Evolutionary conservation across 2,113 vertebrate species (phyloP).

Genomic region (Fregetta grallaria): DNA sequence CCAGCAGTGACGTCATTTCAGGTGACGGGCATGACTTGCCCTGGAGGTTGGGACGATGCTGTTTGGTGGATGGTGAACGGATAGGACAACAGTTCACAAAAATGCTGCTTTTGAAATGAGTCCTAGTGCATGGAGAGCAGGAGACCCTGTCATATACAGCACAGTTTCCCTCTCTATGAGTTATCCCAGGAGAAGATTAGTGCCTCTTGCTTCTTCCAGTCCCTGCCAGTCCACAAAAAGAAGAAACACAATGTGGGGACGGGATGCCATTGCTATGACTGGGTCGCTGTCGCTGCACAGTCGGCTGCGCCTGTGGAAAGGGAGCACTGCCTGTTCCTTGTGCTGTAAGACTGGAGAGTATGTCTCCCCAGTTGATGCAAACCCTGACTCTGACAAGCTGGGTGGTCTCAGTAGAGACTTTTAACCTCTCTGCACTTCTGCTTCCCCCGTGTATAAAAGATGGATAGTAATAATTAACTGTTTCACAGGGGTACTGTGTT

Average conservation of each 20-base stretch:
- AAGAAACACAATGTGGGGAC: background rate
- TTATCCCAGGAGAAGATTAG: background rate
- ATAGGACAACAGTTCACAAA: background rate
- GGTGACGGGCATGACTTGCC: background rate
- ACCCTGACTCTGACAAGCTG: background rate
- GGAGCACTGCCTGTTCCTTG: background rate
- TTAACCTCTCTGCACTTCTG: slow-evolving; percentile 7
- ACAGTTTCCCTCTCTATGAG: background rate
- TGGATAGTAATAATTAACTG: slow-evolving; percentile 6
- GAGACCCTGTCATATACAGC: background rate
- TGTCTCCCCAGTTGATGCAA: background rate
- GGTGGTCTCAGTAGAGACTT: slow-evolving; percentile 31
- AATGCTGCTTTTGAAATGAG: background rate
- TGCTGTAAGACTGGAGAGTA: background rate
- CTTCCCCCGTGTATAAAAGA: background rate
- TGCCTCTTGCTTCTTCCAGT: background rate
- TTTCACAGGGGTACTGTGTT: background rate
- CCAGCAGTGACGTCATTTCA: fast-evolving
- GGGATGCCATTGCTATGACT: background rate
- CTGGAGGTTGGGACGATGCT: background rate
- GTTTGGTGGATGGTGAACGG: background rate
- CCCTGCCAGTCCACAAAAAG: background rate
- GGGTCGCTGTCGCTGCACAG: background rate
- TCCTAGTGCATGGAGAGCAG: background rate
- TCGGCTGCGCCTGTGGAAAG: background rate